Base-by-base conservation (phyloP, 1,140 invertebrate genomes). In the Scylla paramamosain region DNA sequence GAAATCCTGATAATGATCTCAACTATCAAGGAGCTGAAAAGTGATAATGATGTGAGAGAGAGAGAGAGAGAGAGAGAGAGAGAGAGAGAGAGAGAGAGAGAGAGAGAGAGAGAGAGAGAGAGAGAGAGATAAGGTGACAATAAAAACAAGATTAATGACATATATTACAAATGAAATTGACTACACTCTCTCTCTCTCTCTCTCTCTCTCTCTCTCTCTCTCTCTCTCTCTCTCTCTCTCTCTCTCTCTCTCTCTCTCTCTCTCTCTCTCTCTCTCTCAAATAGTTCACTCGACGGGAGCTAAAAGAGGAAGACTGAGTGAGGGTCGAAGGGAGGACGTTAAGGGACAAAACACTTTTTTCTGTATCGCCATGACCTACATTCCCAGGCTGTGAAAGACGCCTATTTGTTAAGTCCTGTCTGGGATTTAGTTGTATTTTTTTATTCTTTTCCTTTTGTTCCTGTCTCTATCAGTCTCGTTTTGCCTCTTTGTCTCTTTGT, bases 61-160 rank as follows among this genome's bases (percentile, higher is more conserved):
- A 88, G 8, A 31, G 28, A 39, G 39, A 39, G 39, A 39, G 28
- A 88, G 86, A 88, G 8, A 31, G 28, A 31, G 28, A 88, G 86
- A 88, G 45, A 89, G 87, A 89, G 77, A 82, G 77, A 82, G 77
- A 82, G 20, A 82, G 77, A 82, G 20, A 82, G 77, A 82, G 20
- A 82, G 77, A 82, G 20, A 82, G 77, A 82, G 20, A 82, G 77
- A 82, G 77, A 82, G 77, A 82, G 20, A 82, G 77, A 82, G 20
- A 82, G 77, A 82, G 20, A 28, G 20, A 82, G 20, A 82, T 0
- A 82, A 20, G 8, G 1, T 25, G 77, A 82, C 7, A 8, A 25
- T 10, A 12, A 77, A 12, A 25, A 25, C 10, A 82, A 28, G 7
- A 82, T 25, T 20, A 8, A 82, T 82, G 77, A 25, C 77, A 28